Evolutionary conservation across 2,888 invertebrate genomes (phyloP), one percentile per base, ranked within the genome.

Genomic region (Xestia xanthographa): DNA sequence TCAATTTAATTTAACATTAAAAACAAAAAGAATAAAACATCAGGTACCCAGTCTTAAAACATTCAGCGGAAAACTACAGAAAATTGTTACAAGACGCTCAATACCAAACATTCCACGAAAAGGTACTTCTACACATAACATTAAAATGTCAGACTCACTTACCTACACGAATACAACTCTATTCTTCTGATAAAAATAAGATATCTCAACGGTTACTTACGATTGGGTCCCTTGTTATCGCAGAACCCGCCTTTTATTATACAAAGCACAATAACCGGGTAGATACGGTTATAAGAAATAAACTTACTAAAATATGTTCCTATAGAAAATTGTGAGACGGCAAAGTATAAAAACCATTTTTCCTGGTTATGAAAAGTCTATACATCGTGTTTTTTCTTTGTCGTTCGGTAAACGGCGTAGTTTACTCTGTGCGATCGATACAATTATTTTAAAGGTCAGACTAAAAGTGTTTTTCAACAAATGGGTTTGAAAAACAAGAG

Each of bases 201-300:
- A 82, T 82, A 79, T 85, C 66, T 53, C 68, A 26, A 73, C 75
- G 73, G 66, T 82, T 75, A 79, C 87, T 81, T 87, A 81, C 67
- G 79, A 88, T 84, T 66, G 79, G 80, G 84, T 80, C 74, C 72
- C 87, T 88, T 87, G 87, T 87, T 87, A 87, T 84, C 84, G 79
- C 70, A 48, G 63, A 80, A 66, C 74, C 77, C 53, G 12, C 66
- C 70, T 67, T 87, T 87, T 81, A 79, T 86, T 81, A 85, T 80
- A 80, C 71, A 69, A 63, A 67, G 45, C 62, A 79, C 79, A 84
- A 83, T 81, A 85, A 77, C 50, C 60, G 60, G 48, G 65, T 29
- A 50, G 9, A 43, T 73, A 81, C 65, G 85, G 79, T 83, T 74
- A 66, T 72, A 72, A 63, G 73, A 81, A 80, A 88, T 85, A 83